A percentile compares a stretch with the other conserved stretches of the same genome.
phyloP scores from a whole-genome alignment of 2,113 vertebrate species.

The Zingel zingel region DNA sequence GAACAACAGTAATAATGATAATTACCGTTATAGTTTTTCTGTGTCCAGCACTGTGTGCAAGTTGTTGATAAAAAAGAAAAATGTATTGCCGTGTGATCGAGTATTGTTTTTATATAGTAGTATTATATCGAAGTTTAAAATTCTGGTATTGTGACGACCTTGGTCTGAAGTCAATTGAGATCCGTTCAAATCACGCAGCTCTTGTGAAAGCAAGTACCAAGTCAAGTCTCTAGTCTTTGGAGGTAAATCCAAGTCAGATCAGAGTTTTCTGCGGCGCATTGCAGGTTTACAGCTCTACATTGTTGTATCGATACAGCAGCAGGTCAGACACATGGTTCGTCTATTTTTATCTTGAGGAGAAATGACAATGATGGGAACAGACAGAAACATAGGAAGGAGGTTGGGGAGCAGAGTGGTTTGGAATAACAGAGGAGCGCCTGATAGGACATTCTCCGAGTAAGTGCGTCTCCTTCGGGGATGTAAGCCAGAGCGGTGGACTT shows the following conservation, averaged over 20 bases:
- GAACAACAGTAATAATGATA: no score
- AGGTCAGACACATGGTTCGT: neutral
- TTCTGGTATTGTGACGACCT: no score
- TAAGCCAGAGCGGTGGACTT: neutral
- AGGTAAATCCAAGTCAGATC: neutral
- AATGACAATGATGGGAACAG: conserved; percentile 1
- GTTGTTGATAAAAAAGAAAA: no score
- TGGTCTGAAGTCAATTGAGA: neutral
- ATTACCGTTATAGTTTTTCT: no score
- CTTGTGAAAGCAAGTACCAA: neutral
- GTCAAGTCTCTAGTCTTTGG: neutral
- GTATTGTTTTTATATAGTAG: no score
- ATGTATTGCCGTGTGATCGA: no score
- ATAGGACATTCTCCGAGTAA: neutral
- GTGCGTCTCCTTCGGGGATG: neutral
- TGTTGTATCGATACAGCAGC: neutral
- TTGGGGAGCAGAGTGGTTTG: neutral
- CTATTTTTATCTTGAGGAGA: conserved; percentile 7
- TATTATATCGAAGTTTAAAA: no score
- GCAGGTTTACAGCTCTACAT: neutral
- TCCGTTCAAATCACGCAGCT: neutral
- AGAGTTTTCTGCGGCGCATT: neutral
- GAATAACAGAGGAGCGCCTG: neutral
- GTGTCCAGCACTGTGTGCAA: no score
- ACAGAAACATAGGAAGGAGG: neutral